These are phyloP conservation scores for Petrosia ficiformis DNA, from an alignment of 37 sponge, comb jelly and placozoan genomes.

Conservation along the genomic window DNA sequence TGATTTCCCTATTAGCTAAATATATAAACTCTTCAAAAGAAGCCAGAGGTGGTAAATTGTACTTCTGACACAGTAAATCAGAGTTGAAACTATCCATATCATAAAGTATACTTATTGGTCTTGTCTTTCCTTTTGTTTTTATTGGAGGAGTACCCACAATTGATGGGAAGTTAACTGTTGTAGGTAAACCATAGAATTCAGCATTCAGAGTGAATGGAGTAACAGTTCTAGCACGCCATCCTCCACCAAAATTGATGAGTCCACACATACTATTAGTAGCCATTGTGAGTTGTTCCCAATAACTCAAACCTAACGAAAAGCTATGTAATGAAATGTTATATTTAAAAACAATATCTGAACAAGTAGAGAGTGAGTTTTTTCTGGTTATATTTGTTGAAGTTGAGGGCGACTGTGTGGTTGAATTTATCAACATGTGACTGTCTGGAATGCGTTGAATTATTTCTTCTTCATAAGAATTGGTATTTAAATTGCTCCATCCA, in stretches of 20 bases:
- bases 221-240: slow-evolving; percentile 25
- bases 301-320: slow-evolving; percentile 30
- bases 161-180: not conserved
- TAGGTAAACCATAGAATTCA: slow-evolving; percentile 34
- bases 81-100: slow-evolving; percentile 16
- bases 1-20: slow-evolving; percentile 9
- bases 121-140: not conserved
- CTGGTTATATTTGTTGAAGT: no score
- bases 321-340: slow-evolving; percentile 1
- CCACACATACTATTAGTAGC: slow-evolving; percentile 17
- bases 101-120: slow-evolving; percentile 13
- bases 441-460: no score
- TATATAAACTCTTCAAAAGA: slow-evolving; percentile 18
- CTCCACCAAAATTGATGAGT: slow-evolving; percentile 2
- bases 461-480: no score
- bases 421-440: no score
- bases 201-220: slow-evolving; percentile 45
- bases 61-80: not conserved
- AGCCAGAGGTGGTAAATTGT: slow-evolving; percentile 1
- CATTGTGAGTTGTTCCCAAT: slow-evolving; percentile 58
- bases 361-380: no score
- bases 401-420: no score
- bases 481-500: no score
- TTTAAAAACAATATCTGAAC: not conserved
- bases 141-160: slow-evolving; percentile 2